Evolutionary conservation across 2,888 invertebrate species (phyloP).

Genomic region (Lagria hirta): DNA sequence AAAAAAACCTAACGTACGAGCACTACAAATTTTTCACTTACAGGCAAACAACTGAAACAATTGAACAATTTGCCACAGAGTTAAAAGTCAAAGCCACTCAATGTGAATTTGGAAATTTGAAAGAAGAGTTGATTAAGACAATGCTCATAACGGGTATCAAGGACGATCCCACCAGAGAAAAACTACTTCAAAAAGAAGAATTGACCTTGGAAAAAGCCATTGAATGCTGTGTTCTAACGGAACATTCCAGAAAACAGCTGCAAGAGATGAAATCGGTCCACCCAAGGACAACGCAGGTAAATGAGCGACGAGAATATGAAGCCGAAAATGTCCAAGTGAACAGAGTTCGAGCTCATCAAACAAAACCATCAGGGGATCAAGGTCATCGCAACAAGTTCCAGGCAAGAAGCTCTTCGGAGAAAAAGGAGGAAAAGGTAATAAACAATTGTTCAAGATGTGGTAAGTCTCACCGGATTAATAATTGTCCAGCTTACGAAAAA

Average conservation of each 20-base stretch:
- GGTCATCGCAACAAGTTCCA: too few species aligned
- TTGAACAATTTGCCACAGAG: conserved; percentile 18
- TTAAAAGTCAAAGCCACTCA: conserved; percentile 14
- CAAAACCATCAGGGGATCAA: too few species aligned
- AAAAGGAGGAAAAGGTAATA: too few species aligned
- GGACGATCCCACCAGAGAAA: conserved; percentile 13
- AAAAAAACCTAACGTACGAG: conserved; percentile 14
- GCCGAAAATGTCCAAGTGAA: too few species aligned
- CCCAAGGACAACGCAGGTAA: too few species aligned
- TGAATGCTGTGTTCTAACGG: conserved; percentile 10
- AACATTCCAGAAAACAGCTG: conserved; percentile 8
- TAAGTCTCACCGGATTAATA: conserved; percentile 4
- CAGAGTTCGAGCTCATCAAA: too few species aligned
- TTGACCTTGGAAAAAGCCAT: conserved; percentile 6
- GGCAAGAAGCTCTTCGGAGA: conserved; percentile 1
- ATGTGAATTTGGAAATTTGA: conserved; percentile 18
- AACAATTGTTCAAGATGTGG: conserved; percentile 15
- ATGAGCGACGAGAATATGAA: too few species aligned
- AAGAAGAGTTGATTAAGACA: conserved; percentile 14
- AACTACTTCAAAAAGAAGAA: conserved; percentile 14
- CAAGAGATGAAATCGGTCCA: conserved; percentile 12
- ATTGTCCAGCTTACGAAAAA: conserved; percentile 14
- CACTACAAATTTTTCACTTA: conserved; percentile 14
- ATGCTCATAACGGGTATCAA: conserved; percentile 20
- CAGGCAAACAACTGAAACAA: conserved; percentile 9